Conservation (phyloP, 2,888 invertebrate genomes). For the Lymantria dispar region DNA sequence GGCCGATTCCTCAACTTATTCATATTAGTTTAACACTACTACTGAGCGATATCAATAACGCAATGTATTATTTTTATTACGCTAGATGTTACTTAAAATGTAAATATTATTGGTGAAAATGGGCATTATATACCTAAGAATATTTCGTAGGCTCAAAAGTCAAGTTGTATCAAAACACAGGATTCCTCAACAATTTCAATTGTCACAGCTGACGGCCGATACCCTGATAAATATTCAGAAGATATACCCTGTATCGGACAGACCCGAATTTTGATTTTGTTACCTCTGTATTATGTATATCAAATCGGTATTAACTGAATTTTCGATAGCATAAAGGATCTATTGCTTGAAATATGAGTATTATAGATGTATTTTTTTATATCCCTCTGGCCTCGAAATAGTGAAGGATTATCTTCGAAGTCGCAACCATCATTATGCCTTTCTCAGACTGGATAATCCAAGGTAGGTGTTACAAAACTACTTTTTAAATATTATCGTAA, state of each 20-base stretch:
- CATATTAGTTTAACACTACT: too few relatives aligned
- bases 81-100: too few relatives aligned
- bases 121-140: too few relatives aligned
- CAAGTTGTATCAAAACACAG: slow-evolving; percentile 25
- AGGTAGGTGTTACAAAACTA: too few relatives aligned
- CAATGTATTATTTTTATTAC: too few relatives aligned
- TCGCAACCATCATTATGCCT: too few relatives aligned
- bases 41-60: too few relatives aligned
- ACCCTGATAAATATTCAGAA: slow-evolving; percentile 56
- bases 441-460: too few relatives aligned
- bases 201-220: slow-evolving; percentile 38
- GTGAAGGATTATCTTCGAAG: too few relatives aligned
- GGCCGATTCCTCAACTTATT: too few relatives aligned
- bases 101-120: too few relatives aligned
- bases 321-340: slow-evolving; percentile 16
- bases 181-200: slow-evolving; percentile 40
- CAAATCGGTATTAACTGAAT: slow-evolving; percentile 31
- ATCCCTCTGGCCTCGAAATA: background rate
- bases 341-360: background rate
- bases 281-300: slow-evolving; percentile 32
- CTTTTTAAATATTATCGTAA: too few relatives aligned
- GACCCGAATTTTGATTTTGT: slow-evolving; percentile 46
- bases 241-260: slow-evolving; percentile 30
- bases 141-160: slow-evolving; percentile 19
- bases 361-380: background rate